Conservation (phyloP, 2,113 vertebrate genomes). For the Asarcornis scutulata region DNA sequence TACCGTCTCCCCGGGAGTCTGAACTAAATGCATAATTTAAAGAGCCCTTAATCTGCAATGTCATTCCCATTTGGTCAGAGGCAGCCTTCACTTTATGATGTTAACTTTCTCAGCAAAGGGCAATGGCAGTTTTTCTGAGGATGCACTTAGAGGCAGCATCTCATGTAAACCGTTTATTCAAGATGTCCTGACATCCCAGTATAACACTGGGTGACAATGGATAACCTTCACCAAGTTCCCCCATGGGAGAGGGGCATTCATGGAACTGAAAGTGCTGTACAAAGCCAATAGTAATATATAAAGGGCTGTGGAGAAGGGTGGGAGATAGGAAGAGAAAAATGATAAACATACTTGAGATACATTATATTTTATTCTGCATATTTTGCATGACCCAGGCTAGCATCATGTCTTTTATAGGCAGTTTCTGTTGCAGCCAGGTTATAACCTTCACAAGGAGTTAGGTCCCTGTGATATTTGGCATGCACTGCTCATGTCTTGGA, state of each 20-base stretch:
- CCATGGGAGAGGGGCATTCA: conserved; percentile 18
- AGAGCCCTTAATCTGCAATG: conserved; percentile 79
- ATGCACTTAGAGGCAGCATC: conserved; percentile 53
- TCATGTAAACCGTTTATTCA: conserved; percentile 71
- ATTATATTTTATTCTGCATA: not conserved
- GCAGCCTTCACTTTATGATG: conserved; percentile 80
- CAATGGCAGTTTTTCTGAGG: conserved; percentile 66
- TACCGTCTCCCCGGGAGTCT: conserved; percentile 73
- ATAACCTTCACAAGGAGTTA: not conserved
- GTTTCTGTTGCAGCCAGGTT: not conserved
- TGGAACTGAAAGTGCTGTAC: conserved; percentile 9
- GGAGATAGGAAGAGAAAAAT: not conserved
- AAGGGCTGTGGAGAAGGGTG: not conserved
- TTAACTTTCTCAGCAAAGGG: conserved; percentile 79
- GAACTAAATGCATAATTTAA: conserved; percentile 80
- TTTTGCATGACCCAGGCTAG: not conserved
- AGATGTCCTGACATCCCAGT: conserved; percentile 60
- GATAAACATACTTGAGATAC: not conserved
- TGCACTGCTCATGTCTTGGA: not conserved
- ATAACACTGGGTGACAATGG: conserved; percentile 57
- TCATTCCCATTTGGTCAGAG: conserved; percentile 79
- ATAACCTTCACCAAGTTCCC: conserved; percentile 64
- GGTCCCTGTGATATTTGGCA: not conserved
- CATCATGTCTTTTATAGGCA: not conserved
- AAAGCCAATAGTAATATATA: conserved; percentile 16